phyloP scores from a whole-genome alignment of 2,888 invertebrate species.

The Tetranychus truncatus region DNA sequence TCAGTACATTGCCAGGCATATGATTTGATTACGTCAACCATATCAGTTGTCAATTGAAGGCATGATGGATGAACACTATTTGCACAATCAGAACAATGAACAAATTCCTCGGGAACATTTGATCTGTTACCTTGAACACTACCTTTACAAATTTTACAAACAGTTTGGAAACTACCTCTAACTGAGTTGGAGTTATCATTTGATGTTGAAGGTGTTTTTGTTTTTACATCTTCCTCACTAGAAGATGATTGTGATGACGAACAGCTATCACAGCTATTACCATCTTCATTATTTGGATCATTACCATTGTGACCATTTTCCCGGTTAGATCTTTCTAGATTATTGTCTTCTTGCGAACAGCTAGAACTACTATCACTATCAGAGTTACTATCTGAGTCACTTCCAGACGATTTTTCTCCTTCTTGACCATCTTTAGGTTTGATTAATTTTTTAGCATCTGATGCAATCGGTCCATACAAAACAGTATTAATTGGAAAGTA shows the following conservation, averaged over 20 bases:
- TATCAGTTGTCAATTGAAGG: slow-evolving; percentile 60
- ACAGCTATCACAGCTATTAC: neutral
- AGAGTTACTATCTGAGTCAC: slow-evolving; percentile 36
- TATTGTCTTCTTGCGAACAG: neutral
- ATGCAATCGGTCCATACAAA: slow-evolving; percentile 41
- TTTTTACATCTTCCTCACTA: neutral
- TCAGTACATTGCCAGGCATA: slow-evolving; percentile 87
- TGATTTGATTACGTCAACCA: slow-evolving; percentile 59
- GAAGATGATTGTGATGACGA: slow-evolving; percentile 9
- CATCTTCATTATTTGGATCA: neutral
- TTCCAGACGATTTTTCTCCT: slow-evolving; percentile 28
- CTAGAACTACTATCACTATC: slow-evolving; percentile 25
- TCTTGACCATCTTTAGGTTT: slow-evolving; percentile 14
- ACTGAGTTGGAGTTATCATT: no score
- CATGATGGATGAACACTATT: slow-evolving; percentile 61
- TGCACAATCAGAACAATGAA: slow-evolving; percentile 44
- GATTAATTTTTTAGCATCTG: slow-evolving; percentile 18
- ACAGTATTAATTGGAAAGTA: slow-evolving; percentile 84
- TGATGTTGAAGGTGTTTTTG: neutral
- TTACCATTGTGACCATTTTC: neutral
- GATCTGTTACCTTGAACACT: slow-evolving; percentile 34
- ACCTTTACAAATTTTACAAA: slow-evolving; percentile 26
- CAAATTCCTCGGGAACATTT: slow-evolving; percentile 39
- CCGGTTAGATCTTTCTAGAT: neutral
- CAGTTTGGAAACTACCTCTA: slow-evolving; percentile 16